phyloP scores from a whole-genome alignment of 1,140 invertebrate genomes.

The Hycleus phaleratus region DNA sequence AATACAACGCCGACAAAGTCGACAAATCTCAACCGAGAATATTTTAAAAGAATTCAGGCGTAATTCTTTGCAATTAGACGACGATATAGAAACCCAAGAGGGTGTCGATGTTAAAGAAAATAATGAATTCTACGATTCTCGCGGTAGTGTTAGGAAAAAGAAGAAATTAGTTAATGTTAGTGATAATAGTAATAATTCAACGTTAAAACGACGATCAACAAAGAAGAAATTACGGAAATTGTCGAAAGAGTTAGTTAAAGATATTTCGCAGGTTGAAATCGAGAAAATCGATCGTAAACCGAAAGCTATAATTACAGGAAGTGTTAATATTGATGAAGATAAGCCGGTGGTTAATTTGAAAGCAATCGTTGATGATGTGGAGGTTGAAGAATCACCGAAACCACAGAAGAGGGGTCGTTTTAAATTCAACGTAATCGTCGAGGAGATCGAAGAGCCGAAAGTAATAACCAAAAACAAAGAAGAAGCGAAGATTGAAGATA shows the following conservation, averaged over 20 bases:
- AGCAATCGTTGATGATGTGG: slow-evolving; percentile 47
- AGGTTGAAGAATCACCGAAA: slow-evolving; percentile 43
- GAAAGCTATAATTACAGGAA: slow-evolving; percentile 47
- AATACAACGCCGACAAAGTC: slow-evolving; percentile 32
- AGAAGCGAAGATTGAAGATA: too few species aligned
- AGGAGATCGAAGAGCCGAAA: slow-evolving; percentile 13
- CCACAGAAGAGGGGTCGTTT: slow-evolving; percentile 28
- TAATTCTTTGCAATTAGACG: slow-evolving; percentile 46
- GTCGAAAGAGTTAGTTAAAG: slow-evolving; percentile 29
- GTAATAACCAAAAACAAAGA: too few species aligned
- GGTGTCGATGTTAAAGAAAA: slow-evolving; percentile 21
- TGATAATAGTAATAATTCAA: slow-evolving; percentile 3
- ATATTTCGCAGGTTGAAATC: slow-evolving; percentile 37
- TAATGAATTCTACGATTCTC: slow-evolving; percentile 15
- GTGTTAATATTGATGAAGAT: slow-evolving; percentile 39
- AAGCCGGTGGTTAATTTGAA: slow-evolving; percentile 40
- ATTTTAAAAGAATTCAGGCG: slow-evolving; percentile 38
- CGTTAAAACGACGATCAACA: slow-evolving; percentile 31
- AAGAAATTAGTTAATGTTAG: slow-evolving; percentile 22
- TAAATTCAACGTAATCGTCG: slow-evolving; percentile 30
- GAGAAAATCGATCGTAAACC: slow-evolving; percentile 40
- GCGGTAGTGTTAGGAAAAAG: slow-evolving; percentile 27
- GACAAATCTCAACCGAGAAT: slow-evolving; percentile 32
- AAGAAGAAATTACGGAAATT: slow-evolving; percentile 30
- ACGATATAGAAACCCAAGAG: slow-evolving; percentile 35